Evolutionary conservation across 2,888 invertebrate genomes (phyloP).

Genomic region (Melangyna quadrimaculata): DNA sequence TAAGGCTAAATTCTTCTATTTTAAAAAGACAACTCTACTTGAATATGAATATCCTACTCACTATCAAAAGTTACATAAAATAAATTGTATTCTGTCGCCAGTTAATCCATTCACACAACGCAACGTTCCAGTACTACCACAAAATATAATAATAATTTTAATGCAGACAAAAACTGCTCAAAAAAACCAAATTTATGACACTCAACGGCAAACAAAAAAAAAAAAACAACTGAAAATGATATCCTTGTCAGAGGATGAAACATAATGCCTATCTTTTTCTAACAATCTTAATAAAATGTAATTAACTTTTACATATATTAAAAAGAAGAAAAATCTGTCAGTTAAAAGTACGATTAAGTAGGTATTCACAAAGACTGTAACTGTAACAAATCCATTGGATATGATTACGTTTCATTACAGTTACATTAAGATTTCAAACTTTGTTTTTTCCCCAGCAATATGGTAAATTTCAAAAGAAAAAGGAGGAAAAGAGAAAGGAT

Average conservation of each 20-base stretch:
- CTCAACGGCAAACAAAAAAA: no score
- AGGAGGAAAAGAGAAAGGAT: conserved; percentile 8
- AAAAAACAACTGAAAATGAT: conserved; percentile 3
- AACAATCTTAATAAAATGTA: conserved; percentile 51
- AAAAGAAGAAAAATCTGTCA: background rate
- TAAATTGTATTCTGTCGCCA: background rate
- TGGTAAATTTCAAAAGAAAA: conserved; percentile 27
- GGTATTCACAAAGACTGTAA: conserved; percentile 21
- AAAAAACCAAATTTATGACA: background rate
- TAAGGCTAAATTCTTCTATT: background rate
- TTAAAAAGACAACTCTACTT: background rate
- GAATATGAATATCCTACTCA: background rate
- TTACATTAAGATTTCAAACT: conserved; percentile 53
- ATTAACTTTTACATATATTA: conserved; percentile 1
- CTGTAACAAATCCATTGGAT: conserved; percentile 56
- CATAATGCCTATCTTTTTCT: conserved; percentile 32
- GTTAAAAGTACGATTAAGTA: background rate
- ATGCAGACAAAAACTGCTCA: background rate
- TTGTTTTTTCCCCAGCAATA: conserved; percentile 28
- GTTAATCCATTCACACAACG: background rate
- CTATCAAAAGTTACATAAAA: background rate
- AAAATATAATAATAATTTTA: background rate
- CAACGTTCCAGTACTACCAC: background rate
- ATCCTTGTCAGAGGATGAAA: conserved; percentile 39
- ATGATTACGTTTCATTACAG: conserved; percentile 64